phyloP scores from a whole-genome alignment of 2,113 vertebrate genomes.

The Conger conger region DNA sequence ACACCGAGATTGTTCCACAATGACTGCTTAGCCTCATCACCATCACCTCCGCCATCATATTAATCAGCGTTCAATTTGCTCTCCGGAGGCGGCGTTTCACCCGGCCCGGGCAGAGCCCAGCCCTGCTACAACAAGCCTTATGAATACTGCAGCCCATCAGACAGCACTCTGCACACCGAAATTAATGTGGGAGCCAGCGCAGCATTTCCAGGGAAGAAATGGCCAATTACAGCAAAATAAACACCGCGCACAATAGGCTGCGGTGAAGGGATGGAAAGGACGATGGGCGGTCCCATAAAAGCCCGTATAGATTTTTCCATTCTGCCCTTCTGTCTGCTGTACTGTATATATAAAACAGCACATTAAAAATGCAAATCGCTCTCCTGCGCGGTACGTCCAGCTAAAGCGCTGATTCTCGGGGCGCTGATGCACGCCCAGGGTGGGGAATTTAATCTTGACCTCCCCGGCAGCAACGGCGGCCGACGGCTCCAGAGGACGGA shows the following conservation, averaged over 20 bases:
- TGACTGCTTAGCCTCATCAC: background rate
- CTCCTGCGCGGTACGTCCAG: too few species aligned
- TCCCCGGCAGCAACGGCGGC: too few species aligned
- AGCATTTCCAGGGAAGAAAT: background rate
- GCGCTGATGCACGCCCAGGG: too few species aligned
- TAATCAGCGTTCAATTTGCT: background rate
- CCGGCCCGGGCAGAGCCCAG: background rate
- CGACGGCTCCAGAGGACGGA: too few species aligned
- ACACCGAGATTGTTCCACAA: background rate
- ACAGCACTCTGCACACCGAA: background rate
- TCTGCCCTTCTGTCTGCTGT: background rate
- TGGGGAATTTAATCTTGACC: too few species aligned
- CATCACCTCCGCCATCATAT: background rate
- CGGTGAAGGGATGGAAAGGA: background rate
- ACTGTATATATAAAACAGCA: background rate
- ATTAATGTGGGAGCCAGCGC: background rate
- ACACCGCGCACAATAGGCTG: background rate
- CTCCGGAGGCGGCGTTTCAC: background rate
- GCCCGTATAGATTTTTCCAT: background rate
- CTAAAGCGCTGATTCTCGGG: too few species aligned
- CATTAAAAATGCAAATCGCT: background rate
- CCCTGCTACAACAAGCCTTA: background rate
- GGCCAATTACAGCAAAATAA: conserved; percentile 14
- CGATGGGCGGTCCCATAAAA: background rate
- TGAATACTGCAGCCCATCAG: background rate